Base-by-base conservation (phyloP, 2,113 vertebrate species). In the Chamaea fasciata region DNA sequence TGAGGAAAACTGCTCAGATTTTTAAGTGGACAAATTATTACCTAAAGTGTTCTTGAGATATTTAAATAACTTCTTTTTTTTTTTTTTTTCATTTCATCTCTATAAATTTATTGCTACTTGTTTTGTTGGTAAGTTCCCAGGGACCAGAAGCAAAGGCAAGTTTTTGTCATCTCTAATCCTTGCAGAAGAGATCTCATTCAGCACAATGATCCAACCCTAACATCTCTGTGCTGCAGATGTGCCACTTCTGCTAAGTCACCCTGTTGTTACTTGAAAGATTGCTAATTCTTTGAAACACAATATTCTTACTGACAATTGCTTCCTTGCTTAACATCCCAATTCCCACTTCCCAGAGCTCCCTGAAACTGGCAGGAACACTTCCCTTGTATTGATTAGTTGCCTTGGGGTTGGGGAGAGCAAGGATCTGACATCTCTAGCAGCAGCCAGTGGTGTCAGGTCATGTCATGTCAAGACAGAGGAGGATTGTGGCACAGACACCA, bases 331-430 rank as follows among this genome's bases (percentile, higher is more conserved):
- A 22, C 31, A 44, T n/a, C 44, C 28, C 10, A 30, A 70, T 15
- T 74, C 26, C n/a, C 60, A 24, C n/a, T 84, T 78, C 65, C 53
- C 31, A 53, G 62, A 79, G 42, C 23, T 73, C 57, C 24, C 37
- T 10, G 7, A 73, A 76, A 44, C 0, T 5, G 8, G 81, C 41
- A 83, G 57, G 31, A 35, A 41, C 11, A 22, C 15, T 21, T 77
- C 59, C 23, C 55, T 67, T 50, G 3, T 17, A n/a, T 12, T 18
- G 35, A 53, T 41, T 12, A 77, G 53, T 9, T 77, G 41, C 41
- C 59, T 26, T 1, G 0, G 27, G 30, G 20, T 0, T 60, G 49
- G 21, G 18, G 8, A 41, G 7, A 65, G 19, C 15, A 30, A 64
- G 30, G 27, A 41, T 30, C 75, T 50, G 52, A 35, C 37, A 27